Conservation (phyloP, 2,888 invertebrate genomes). For the Chloromyia formosa region DNA sequence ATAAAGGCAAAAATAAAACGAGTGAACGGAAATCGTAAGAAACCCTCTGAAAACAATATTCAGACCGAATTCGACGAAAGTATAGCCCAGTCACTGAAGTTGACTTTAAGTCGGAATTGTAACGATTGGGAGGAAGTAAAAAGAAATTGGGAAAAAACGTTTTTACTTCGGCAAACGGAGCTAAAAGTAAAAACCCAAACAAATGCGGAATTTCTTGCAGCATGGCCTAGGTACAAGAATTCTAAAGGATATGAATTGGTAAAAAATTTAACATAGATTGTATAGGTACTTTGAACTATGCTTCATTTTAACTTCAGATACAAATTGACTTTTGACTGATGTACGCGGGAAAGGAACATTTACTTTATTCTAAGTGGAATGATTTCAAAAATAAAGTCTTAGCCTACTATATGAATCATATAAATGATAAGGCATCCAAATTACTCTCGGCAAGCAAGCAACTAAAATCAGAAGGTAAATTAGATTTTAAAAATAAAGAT, state of each 20-base stretch:
- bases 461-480: no score
- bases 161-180: neutral
- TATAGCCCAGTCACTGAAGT: neutral
- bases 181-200: neutral
- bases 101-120: neutral
- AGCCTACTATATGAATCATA: neutral
- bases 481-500: no score
- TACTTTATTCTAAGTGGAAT: neutral
- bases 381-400: constrained; percentile 2
- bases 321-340: constrained; percentile 2
- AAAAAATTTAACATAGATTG: neutral
- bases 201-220: neutral
- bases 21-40: neutral
- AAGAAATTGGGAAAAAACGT: no score
- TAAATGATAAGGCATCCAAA: neutral
- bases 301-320: neutral
- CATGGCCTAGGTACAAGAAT: constrained; percentile 10
- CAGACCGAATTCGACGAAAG: constrained; percentile 5
- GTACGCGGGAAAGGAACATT: constrained; percentile 5
- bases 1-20: constrained; percentile 10
- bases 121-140: no score
- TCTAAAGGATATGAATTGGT: constrained; percentile 4
- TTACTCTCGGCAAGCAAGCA: no score
- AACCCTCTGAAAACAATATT: no score
- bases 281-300: no score